Evolutionary conservation across 2,113 vertebrate genomes (phyloP).

Genomic region (Asarcornis scutulata): DNA sequence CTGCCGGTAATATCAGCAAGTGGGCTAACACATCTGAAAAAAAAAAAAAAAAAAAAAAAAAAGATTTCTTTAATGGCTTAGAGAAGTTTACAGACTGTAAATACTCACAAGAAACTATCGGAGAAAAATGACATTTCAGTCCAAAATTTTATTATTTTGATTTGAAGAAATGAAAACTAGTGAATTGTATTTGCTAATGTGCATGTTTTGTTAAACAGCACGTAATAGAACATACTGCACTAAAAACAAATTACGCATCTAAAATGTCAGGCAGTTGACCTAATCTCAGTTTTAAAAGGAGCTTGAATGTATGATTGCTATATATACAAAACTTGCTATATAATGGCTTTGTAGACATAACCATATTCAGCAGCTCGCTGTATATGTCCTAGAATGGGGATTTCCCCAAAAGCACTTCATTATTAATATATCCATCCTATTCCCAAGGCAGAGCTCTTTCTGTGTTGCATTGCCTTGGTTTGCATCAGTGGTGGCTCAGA

Average conservation of each 20-base stretch:
- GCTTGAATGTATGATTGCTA: neutral
- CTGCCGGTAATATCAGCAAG: neutral
- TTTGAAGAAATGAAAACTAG: neutral
- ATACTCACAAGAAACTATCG: neutral
- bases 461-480: neutral
- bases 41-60: neutral
- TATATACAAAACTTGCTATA: neutral
- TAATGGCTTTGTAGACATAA: neutral
- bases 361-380: neutral
- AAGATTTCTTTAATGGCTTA: neutral
- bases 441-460: neutral
- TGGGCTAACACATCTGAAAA: neutral
- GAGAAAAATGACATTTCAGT: neutral
- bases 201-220: neutral
- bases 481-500: neutral
- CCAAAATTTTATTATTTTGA: neutral
- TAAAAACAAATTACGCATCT: neutral
- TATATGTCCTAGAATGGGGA: neutral
- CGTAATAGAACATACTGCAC: neutral
- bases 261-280: neutral
- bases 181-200: neutral
- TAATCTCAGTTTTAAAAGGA: neutral
- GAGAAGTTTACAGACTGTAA: neutral
- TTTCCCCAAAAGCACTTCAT: neutral
- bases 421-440: neutral